A percentile compares a stretch with the other conserved stretches of the same genome.
Conservation (phyloP, 2,888 invertebrate species). For the Mythimna vitellina region DNA sequence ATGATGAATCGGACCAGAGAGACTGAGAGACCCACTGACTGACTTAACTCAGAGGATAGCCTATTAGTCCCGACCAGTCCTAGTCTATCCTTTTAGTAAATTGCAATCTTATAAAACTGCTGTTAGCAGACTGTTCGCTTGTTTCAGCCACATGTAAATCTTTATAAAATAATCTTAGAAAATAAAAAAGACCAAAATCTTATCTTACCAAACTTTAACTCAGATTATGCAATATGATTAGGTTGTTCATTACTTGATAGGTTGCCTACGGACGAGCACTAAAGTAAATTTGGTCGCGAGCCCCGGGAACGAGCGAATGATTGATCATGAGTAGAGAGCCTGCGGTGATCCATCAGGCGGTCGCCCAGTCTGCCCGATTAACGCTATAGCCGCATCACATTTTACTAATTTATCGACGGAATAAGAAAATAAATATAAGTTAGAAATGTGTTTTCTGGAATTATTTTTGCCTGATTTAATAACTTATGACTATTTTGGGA, state of each 20-base stretch:
- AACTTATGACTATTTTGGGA: background rate
- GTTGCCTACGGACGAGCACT: slow-evolving; percentile 57
- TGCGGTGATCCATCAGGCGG: slow-evolving; percentile 76
- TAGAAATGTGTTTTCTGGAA: background rate
- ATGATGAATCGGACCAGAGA: no score
- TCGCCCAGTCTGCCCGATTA: slow-evolving; percentile 49
- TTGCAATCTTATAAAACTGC: no score
- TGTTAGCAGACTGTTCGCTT: no score
- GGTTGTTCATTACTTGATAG: slow-evolving; percentile 54
- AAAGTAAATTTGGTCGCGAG: slow-evolving; percentile 58
- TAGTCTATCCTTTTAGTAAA: no score
- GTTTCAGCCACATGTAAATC: no score
- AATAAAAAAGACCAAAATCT: background rate
- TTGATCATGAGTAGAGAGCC: slow-evolving; percentile 73
- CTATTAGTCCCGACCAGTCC: no score
- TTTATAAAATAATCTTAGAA: background rate
- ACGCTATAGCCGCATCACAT: slow-evolving; percentile 39
- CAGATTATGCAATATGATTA: slow-evolving; percentile 32
- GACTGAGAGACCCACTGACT: no score
- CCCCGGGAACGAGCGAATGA: slow-evolving; percentile 67
- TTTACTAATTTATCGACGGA: slow-evolving; percentile 50
- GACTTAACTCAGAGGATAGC: no score
- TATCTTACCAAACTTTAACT: background rate
- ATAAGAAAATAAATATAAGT: slow-evolving; percentile 17
- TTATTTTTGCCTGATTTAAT: background rate